Evolutionary conservation across 2,113 vertebrate genomes (phyloP).

Genomic region (Rana temporaria): DNA sequence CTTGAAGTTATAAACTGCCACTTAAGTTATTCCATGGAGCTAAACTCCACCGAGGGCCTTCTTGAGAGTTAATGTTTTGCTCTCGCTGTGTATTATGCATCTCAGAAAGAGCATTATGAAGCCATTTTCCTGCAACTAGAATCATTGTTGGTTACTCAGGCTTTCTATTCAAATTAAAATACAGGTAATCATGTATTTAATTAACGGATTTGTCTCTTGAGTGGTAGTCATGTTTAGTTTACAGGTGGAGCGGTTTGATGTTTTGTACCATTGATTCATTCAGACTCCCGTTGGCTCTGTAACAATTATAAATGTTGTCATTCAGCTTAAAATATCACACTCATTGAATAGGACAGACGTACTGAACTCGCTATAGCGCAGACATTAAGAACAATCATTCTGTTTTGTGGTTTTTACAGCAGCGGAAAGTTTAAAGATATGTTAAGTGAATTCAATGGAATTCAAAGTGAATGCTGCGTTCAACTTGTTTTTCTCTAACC

Average conservation of each 20-base stretch:
- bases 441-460: neutral
- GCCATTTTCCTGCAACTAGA: constrained; percentile 31
- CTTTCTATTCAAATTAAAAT: constrained; percentile 55
- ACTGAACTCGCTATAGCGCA: neutral
- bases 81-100: constrained; percentile 21
- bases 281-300: constrained; percentile 41
- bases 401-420: neutral
- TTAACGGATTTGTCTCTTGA: constrained; percentile 30
- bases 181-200: constrained; percentile 46
- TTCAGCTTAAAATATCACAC: constrained; percentile 32
- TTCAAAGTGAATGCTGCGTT: too few species aligned
- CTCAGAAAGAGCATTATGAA: constrained; percentile 26
- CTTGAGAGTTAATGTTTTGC: constrained; percentile 34
- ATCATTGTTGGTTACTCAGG: constrained; percentile 41
- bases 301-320: constrained; percentile 56
- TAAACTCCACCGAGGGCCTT: constrained; percentile 23
- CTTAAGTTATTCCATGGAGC: constrained; percentile 24
- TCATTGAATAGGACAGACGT: constrained; percentile 46
- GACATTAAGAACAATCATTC: constrained; percentile 11
- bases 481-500: neutral
- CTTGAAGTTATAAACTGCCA: neutral
- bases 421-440: neutral
- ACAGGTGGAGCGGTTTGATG: constrained; percentile 53
- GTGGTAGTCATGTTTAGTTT: constrained; percentile 53
- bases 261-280: constrained; percentile 43